These are phyloP conservation scores for Smutsia gigantea DNA, from an alignment of 2,797 vertebrate species.

Conservation along the genomic window DNA sequence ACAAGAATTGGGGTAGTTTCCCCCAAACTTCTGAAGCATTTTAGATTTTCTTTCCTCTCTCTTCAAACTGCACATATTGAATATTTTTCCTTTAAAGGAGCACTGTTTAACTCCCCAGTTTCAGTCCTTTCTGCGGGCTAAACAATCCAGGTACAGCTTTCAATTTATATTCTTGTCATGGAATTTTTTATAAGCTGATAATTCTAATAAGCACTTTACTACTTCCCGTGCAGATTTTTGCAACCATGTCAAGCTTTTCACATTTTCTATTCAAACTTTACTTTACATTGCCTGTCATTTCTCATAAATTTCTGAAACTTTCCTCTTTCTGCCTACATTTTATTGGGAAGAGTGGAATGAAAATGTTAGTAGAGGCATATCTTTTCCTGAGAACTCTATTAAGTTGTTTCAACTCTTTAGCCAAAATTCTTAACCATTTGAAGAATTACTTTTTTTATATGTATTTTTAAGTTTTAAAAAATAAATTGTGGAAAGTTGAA, in stretches of 20 bases:
- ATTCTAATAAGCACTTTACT: slow-evolving; percentile 63
- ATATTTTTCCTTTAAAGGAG: background rate
- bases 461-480: background rate
- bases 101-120: background rate
- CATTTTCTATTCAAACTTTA: slow-evolving; percentile 62
- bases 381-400: background rate
- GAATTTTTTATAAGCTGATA: slow-evolving; percentile 66
- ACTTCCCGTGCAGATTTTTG: slow-evolving; percentile 1
- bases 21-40: background rate
- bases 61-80: background rate
- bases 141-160: slow-evolving; percentile 48
- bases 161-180: slow-evolving; percentile 60
- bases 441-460: background rate
- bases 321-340: background rate
- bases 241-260: slow-evolving; percentile 48
- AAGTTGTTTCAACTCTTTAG: background rate
- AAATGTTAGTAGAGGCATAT: background rate
- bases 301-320: slow-evolving; percentile 38
- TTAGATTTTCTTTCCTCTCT: background rate
- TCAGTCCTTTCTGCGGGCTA: slow-evolving; percentile 48
- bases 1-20: background rate
- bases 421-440: background rate
- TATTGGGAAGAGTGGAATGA: background rate
- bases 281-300: slow-evolving; percentile 51
- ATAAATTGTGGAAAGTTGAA: background rate